These are phyloP conservation scores for Poecilia gillii DNA, from an alignment of 2,797 vertebrate genomes.

Conservation along the genomic window DNA sequence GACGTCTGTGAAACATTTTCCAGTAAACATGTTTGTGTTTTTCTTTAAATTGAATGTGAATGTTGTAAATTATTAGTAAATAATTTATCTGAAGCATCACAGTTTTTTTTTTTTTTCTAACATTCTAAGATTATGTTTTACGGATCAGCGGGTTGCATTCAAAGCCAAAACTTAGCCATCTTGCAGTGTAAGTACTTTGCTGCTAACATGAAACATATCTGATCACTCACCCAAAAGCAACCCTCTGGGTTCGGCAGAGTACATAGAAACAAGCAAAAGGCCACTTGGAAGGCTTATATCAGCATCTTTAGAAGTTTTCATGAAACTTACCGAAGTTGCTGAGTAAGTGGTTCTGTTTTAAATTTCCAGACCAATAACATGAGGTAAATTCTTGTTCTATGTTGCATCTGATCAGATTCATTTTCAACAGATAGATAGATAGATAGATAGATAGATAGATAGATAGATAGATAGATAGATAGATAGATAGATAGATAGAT, in stretches of 20 bases:
- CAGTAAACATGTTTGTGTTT: background rate
- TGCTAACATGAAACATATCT: conserved; percentile 61
- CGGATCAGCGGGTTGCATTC: background rate
- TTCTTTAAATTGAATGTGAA: background rate
- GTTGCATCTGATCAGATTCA: conserved; percentile 48
- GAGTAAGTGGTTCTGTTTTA: conserved; percentile 49
- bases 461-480: background rate
- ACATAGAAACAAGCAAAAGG: conserved; percentile 56
- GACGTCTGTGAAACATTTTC: background rate
- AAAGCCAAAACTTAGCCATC: conserved; percentile 13
- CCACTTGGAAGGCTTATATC: conserved; percentile 56
- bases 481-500: background rate
- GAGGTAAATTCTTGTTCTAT: conserved; percentile 60
- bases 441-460: background rate
- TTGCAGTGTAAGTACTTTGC: conserved; percentile 42
- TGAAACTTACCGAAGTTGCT: conserved; percentile 64
- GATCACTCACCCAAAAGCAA: conserved; percentile 58
- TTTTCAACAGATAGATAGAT: conserved; percentile 15
- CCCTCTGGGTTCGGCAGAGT: conserved; percentile 50
- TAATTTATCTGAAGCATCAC: background rate
- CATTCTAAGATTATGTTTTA: background rate
- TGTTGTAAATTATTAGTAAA: background rate
- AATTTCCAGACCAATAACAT: conserved; percentile 59
- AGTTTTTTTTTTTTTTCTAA: background rate
- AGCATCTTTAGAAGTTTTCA: conserved; percentile 65